Percentiles rank a stretch among this genome's conserved stretches.
Conservation (phyloP, 1,140 invertebrate genomes). For the Drosophila leontia region DNA sequence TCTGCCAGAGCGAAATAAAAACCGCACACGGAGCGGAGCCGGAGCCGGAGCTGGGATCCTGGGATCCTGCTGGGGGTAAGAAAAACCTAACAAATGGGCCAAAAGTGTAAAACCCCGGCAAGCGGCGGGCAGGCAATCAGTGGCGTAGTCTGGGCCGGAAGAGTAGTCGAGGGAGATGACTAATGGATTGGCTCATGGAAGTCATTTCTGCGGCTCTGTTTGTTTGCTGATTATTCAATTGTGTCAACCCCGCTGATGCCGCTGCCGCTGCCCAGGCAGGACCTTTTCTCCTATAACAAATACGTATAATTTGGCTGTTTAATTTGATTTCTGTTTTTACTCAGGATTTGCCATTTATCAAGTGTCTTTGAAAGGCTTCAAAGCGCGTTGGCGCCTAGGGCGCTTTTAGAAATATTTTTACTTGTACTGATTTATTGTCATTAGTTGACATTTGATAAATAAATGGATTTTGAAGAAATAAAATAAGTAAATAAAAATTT, state of each 20-base stretch:
- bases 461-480: background rate
- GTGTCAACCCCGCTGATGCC: conserved; percentile 24
- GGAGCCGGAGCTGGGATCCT: conserved; percentile 3
- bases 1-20: conserved; percentile 79
- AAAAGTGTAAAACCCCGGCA: conserved; percentile 79
- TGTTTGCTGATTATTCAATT: conserved; percentile 63
- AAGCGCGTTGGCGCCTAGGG: background rate
- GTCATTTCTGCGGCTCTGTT: conserved; percentile 54
- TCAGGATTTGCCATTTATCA: conserved; percentile 37
- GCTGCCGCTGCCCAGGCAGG: background rate
- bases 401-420: conserved; percentile 3
- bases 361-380: conserved; percentile 10
- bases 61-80: conserved; percentile 17
- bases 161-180: conserved; percentile 48
- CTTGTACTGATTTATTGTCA: conserved; percentile 42
- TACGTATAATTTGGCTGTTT: conserved; percentile 51
- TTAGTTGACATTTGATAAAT: conserved; percentile 16
- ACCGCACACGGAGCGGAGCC: conserved; percentile 51
- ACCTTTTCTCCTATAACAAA: conserved; percentile 36
- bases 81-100: conserved; percentile 72
- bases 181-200: conserved; percentile 72
- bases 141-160: conserved; percentile 26
- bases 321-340: conserved; percentile 46
- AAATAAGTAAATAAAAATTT: too few relatives aligned
- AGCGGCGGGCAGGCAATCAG: conserved; percentile 59